Evolutionary conservation across 2,888 invertebrate genomes (phyloP), one percentile per base, ranked within the genome.

Genomic region (Diarsia brunnea): DNA sequence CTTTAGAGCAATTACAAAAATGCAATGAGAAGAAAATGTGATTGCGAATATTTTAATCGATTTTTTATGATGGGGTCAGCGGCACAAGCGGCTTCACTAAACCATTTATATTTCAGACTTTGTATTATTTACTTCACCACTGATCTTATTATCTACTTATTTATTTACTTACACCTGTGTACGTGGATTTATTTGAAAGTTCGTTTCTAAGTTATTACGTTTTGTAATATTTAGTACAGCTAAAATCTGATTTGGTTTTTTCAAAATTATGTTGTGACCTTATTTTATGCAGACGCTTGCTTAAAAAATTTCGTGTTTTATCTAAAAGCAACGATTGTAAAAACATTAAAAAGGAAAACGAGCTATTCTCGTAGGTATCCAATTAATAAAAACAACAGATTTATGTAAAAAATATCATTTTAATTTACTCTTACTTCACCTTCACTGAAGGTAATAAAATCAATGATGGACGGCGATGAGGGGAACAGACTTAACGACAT

Each of bases 401-500:
- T n/a, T 77, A 67, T 16, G 14, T 65, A 64, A 58, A 79, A 75
- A 75, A 75, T 73, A 77, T 73, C 38, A 53, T 81, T 78, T 87
- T 80, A 74, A 78, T 83, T 73, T 84, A 84, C 24, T 73, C 66
- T 38, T 38, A 38, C 38, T 84, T 80, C 55, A 43, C 78, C 77
- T 84, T 80, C 73, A 74, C 43, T 73, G 82, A 79, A 83, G 76
- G 78, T 45, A 74, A 47, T 74, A 8, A 83, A 89, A 78, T 93
- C 80, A 94, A 83, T 94, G 93, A 81, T 94, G 96, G 81, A 95
- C 75, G 43, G 93, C 95, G 0, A 75, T 80, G 16, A 75, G 58
- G 14, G 95, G 95, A 51, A 95, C 87, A 51, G 97, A 55, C 91
- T 94, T 95, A 55, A 96, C 95, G 87, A 94, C 85, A 45, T 94